phyloP scores from a whole-genome alignment of 1,140 invertebrate genomes.

The Mycetomoellerius zeteki region DNA sequence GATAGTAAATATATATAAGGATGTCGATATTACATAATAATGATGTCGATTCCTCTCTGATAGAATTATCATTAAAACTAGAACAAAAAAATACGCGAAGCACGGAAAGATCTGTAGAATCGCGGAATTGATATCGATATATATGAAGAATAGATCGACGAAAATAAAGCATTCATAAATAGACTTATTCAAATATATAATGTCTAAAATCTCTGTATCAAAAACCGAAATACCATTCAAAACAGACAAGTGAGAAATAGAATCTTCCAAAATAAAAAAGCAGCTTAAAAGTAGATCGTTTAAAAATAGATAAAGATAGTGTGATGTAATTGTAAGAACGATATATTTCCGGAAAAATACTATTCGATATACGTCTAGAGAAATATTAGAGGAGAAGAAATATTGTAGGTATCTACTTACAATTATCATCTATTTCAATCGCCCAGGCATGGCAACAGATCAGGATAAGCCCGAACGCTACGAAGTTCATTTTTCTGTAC shows the following conservation, averaged over 20 bases:
- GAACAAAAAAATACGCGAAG: not conserved
- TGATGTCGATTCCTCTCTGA: too few species aligned
- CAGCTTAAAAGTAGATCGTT: not conserved
- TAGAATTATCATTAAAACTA: not conserved
- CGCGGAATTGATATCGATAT: not conserved
- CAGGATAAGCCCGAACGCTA: conserved; percentile 52
- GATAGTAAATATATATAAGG: too few species aligned
- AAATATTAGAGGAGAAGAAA: not conserved
- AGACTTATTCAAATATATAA: conserved; percentile 2
- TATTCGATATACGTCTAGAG: not conserved
- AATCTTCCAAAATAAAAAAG: not conserved
- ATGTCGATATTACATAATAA: not conserved
- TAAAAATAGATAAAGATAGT: not conserved
- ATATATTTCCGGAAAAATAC: not conserved
- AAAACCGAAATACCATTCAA: not conserved
- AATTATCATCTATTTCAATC: conserved; percentile 19
- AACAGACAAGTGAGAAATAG: not conserved
- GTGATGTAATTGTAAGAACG: not conserved
- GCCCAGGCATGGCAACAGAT: conserved; percentile 29
- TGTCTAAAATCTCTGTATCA: not conserved
- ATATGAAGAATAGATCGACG: not conserved
- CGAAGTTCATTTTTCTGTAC: conserved; percentile 26
- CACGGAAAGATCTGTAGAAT: not conserved
- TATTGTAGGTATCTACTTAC: conserved; percentile 27
- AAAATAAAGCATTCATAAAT: conserved; percentile 16